Percentiles rank a stretch among this genome's conserved stretches.
phyloP scores from a whole-genome alignment of 2,797 vertebrate species.

The Coregonus ussuriensis region DNA sequence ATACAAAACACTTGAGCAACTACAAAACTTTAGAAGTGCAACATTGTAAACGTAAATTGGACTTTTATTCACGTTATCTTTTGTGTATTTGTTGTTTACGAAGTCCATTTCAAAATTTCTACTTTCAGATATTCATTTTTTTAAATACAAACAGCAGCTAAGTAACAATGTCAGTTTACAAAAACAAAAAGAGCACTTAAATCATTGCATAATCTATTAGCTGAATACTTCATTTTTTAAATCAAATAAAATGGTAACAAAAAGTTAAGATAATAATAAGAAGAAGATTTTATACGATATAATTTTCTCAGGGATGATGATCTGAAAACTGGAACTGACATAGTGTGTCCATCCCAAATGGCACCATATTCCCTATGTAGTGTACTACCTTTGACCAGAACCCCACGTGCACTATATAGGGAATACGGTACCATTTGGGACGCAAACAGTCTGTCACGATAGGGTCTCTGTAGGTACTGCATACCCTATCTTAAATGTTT shows the following conservation, averaged over 20 bases:
- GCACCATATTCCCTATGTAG: not conserved
- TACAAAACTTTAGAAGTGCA: slow-evolving; percentile 65
- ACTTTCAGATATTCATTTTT: not conserved
- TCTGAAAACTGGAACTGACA: not conserved
- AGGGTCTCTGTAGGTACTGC: slow-evolving; percentile 25
- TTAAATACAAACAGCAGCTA: slow-evolving; percentile 31
- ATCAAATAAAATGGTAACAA: not conserved
- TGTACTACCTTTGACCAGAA: not conserved
- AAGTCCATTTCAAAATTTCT: not conserved
- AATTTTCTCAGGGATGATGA: slow-evolving; percentile 16
- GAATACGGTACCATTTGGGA: slow-evolving; percentile 50
- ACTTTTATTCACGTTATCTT: slow-evolving; percentile 25
- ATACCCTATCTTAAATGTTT: slow-evolving; percentile 27
- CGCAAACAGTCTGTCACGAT: slow-evolving; percentile 64
- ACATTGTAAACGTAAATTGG: slow-evolving; percentile 61
- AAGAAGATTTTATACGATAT: slow-evolving; percentile 57
- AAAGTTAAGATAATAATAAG: not conserved
- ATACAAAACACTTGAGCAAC: slow-evolving; percentile 25
- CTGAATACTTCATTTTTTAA: slow-evolving; percentile 63
- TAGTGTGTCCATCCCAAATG: not conserved
- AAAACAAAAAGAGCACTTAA: slow-evolving; percentile 64
- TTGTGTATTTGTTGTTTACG: not conserved
- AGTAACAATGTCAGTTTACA: slow-evolving; percentile 68
- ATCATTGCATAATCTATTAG: slow-evolving; percentile 68
- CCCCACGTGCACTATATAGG: not conserved